phyloP scores from a whole-genome alignment of 2,113 vertebrate species.

The Callipepla californica region DNA sequence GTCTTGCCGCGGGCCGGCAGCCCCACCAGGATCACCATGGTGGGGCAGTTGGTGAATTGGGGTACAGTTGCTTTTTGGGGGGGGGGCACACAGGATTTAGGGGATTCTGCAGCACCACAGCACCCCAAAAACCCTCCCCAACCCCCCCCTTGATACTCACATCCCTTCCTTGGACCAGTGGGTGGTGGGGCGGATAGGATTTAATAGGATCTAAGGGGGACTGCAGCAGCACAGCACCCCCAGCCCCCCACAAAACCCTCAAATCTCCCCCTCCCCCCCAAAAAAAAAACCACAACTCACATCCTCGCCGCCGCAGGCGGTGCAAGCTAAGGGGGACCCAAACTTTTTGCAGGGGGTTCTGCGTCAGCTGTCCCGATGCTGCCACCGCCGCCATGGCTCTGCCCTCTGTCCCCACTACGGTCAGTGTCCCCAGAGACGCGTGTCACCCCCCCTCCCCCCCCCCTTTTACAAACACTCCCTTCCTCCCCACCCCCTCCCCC shows the following conservation, averaged over 20 bases:
- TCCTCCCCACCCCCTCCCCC: no score
- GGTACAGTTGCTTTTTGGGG: conserved; percentile 83
- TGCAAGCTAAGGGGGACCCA: conserved; percentile 86
- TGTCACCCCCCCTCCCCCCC: no score
- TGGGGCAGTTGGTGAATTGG: conserved; percentile 93
- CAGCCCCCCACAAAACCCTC: conserved; percentile 44
- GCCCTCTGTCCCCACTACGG: no score
- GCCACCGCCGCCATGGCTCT: background rate
- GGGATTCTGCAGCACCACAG: background rate
- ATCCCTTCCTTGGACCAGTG: conserved; percentile 82
- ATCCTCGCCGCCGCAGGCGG: conserved; percentile 82
- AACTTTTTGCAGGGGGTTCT: conserved; percentile 89
- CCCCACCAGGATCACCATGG: conserved; percentile 91
- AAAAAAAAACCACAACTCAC: conserved; percentile 71
- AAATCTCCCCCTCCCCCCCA: no score
- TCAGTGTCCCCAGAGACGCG: background rate
- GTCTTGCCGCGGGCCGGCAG: conserved; percentile 91
- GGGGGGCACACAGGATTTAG: background rate
- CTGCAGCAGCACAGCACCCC: no score
- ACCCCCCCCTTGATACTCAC: no score
- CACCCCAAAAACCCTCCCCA: background rate
- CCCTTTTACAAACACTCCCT: no score
- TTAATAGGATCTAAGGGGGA: no score
- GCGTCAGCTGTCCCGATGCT: conserved; percentile 79
- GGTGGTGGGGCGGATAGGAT: conserved; percentile 63